Evolutionary conservation across 92 coral and sea anemone genomes (phyloP).

Genomic region (Epizoanthus stellaris): DNA sequence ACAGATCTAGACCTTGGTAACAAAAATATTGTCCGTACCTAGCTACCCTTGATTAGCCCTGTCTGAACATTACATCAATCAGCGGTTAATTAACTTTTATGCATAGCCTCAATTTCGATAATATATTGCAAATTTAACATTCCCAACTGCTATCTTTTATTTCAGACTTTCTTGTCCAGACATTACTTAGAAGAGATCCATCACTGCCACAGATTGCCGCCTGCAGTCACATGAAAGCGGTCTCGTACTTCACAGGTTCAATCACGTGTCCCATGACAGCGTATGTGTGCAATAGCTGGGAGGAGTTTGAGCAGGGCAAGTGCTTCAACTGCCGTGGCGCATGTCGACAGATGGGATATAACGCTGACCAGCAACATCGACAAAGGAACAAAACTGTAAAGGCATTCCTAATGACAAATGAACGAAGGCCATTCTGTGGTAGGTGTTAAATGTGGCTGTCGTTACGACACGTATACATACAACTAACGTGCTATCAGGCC

Average conservation of each 20-base stretch:
- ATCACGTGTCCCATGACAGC: slow-evolving; percentile 81
- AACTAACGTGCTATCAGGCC: not conserved
- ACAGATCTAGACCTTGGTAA: no score
- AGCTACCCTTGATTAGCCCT: no score
- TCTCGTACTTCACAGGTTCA: slow-evolving; percentile 82
- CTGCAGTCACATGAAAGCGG: slow-evolving; percentile 95
- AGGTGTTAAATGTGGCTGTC: not conserved
- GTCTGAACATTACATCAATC: no score
- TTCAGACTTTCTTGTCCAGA: slow-evolving; percentile 7
- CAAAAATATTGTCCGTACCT: no score
- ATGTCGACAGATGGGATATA: slow-evolving; percentile 86
- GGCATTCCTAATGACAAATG: slow-evolving; percentile 57
- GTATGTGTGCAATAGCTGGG: slow-evolving; percentile 82
- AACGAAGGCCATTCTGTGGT: slow-evolving; percentile 71
- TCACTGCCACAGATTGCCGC: slow-evolving; percentile 68
- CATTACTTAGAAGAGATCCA: slow-evolving; percentile 31
- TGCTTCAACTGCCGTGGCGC: slow-evolving; percentile 72
- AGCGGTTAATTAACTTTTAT: no score
- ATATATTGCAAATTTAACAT: not conserved
- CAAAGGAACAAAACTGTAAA: slow-evolving; percentile 36
- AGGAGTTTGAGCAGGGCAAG: slow-evolving; percentile 73
- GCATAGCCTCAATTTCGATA: not conserved
- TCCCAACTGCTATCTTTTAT: not conserved
- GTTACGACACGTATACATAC: no score
- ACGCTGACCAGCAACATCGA: slow-evolving; percentile 60